Conservation (phyloP, 2,888 invertebrate species). For the Morpho helenor region DNA sequence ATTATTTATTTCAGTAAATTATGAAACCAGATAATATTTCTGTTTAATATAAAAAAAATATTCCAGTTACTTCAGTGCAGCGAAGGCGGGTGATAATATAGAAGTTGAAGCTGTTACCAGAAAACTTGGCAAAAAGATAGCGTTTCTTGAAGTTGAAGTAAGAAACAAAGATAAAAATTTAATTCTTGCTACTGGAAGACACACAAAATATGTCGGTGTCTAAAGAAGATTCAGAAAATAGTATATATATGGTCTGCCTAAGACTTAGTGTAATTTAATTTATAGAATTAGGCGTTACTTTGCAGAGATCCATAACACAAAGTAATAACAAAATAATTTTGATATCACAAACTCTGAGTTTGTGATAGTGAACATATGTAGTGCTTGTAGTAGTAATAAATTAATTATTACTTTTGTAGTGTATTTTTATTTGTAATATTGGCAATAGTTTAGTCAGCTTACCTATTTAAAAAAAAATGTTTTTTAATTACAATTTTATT, state of each 20-base stretch:
- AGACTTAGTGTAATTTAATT: too few relatives aligned
- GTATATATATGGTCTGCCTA: too few relatives aligned
- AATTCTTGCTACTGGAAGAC: slow-evolving; percentile 89
- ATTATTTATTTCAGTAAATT: background rate
- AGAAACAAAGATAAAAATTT: slow-evolving; percentile 85
- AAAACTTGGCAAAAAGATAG: slow-evolving; percentile 87
- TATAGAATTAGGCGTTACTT: too few relatives aligned
- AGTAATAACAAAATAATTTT: too few relatives aligned
- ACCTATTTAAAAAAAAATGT: too few relatives aligned
- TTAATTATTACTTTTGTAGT: too few relatives aligned
- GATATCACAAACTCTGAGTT: too few relatives aligned
- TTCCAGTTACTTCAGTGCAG: slow-evolving; percentile 86
- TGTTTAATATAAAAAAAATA: slow-evolving; percentile 1
- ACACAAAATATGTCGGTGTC: slow-evolving; percentile 85
- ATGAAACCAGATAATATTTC: background rate
- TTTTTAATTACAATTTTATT: too few relatives aligned
- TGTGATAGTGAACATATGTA: too few relatives aligned
- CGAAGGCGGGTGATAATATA: slow-evolving; percentile 87
- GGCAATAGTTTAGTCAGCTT: too few relatives aligned
- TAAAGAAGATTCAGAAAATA: slow-evolving; percentile 19
- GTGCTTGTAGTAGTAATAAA: too few relatives aligned
- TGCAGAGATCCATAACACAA: too few relatives aligned
- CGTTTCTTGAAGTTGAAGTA: slow-evolving; percentile 90
- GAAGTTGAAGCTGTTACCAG: slow-evolving; percentile 88
- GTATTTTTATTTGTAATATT: background rate